A percentile compares a stretch with the other conserved stretches of the same genome.
phyloP scores from a whole-genome alignment of 1,140 invertebrate genomes.

The Nomia melanderi region DNA sequence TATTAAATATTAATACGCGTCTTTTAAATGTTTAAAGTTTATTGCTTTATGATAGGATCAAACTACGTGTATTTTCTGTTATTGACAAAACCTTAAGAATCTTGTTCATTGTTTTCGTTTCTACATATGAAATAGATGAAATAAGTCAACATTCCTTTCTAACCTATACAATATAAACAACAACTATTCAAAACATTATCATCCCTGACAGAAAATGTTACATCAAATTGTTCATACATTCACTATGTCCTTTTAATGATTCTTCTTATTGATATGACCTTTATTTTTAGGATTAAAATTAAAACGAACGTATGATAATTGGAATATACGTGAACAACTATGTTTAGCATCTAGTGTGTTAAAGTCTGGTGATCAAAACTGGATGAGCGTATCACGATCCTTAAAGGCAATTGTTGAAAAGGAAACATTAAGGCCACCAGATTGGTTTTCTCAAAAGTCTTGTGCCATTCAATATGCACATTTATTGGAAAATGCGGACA shows the following conservation, averaged over 20 bases:
- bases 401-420: slow-evolving; percentile 88
- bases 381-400: slow-evolving; percentile 93
- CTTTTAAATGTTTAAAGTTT: slow-evolving; percentile 13
- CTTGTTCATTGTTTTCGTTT: background rate
- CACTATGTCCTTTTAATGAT: slow-evolving; percentile 6
- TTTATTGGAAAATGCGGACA: slow-evolving; percentile 91
- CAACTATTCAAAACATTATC: background rate
- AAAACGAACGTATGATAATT: slow-evolving; percentile 89
- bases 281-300: slow-evolving; percentile 80
- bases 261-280: slow-evolving; percentile 15
- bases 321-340: slow-evolving; percentile 92
- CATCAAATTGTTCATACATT: background rate
- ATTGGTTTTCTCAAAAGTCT: slow-evolving; percentile 96
- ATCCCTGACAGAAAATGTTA: background rate
- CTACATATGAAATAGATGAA: no score
- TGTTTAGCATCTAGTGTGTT: slow-evolving; percentile 93
- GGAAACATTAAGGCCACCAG: slow-evolving; percentile 84
- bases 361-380: slow-evolving; percentile 95
- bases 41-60: slow-evolving; percentile 79
- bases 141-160: background rate
- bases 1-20: background rate
- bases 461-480: slow-evolving; percentile 94
- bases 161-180: slow-evolving; percentile 32
- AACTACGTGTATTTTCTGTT: background rate
- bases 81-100: background rate